Evolutionary conservation across 1,140 invertebrate species (phyloP).

Genomic region (Akabosia matsudoensis): DNA sequence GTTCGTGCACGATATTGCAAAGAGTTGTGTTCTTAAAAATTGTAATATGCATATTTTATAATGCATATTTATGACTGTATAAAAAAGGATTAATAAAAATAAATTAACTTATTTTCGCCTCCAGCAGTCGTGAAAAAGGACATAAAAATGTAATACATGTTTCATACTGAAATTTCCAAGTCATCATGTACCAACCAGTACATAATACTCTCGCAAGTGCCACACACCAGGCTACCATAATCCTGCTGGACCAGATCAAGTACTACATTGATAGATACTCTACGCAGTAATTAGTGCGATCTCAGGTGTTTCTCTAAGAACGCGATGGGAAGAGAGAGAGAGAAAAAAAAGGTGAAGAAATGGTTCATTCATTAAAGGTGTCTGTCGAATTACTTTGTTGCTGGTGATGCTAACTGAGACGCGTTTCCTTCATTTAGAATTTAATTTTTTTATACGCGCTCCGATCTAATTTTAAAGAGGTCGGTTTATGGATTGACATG

Average conservation of each 20-base stretch:
- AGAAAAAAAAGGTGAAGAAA: not conserved
- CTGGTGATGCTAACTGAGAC: not conserved
- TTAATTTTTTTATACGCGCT: no score
- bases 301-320: not conserved
- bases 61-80: not conserved
- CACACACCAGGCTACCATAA: not conserved
- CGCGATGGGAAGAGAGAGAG: no score
- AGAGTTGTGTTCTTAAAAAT: not conserved
- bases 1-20: not conserved
- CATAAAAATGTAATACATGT: not conserved
- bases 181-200: no score
- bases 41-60: no score
- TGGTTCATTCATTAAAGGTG: not conserved
- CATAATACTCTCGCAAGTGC: no score
- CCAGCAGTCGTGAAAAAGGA: not conserved
- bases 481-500: no score
- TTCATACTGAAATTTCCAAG: no score
- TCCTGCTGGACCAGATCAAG: not conserved
- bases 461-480: no score
- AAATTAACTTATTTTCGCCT: not conserved
- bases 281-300: not conserved
- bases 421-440: no score
- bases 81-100: not conserved
- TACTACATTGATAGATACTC: not conserved
- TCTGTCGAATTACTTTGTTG: not conserved